A percentile compares a stretch with the other conserved stretches of the same genome.
Conservation (phyloP, 2,113 vertebrate genomes). For the Pogona vitticeps region DNA sequence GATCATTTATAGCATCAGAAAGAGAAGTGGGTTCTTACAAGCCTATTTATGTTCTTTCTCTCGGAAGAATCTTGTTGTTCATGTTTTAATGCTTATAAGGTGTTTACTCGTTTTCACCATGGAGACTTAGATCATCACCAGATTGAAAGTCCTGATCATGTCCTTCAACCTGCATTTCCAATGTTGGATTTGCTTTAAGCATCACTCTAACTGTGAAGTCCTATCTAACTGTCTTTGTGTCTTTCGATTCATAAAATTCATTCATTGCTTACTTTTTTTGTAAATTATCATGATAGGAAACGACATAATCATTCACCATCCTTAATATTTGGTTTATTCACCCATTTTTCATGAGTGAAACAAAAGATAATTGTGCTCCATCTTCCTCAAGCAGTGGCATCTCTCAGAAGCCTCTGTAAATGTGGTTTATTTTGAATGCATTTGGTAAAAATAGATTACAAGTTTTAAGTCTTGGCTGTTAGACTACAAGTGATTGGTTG, state of each 20-base stretch:
- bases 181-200: constrained; percentile 79
- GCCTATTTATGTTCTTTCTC: background rate
- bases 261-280: constrained; percentile 69
- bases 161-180: constrained; percentile 76
- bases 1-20: background rate
- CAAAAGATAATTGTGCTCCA: constrained; percentile 44
- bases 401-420: background rate
- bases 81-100: constrained; percentile 37
- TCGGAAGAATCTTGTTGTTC: background rate
- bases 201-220: constrained; percentile 81
- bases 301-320: constrained; percentile 73
- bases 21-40: background rate
- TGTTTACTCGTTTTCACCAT: constrained; percentile 77
- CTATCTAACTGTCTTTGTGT: constrained; percentile 81
- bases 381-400: background rate
- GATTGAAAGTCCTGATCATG: constrained; percentile 83
- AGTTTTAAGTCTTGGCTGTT: no score
- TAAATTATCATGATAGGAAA: constrained; percentile 79
- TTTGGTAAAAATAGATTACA: background rate
- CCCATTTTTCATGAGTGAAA: constrained; percentile 43
- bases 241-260: constrained; percentile 69
- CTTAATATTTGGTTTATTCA: constrained; percentile 80
- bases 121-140: constrained; percentile 72
- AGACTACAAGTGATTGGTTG: no score
- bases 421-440: background rate